Evolutionary conservation across 2,797 vertebrate genomes (phyloP).

Genomic region (Stomatorhinus walkeri): DNA sequence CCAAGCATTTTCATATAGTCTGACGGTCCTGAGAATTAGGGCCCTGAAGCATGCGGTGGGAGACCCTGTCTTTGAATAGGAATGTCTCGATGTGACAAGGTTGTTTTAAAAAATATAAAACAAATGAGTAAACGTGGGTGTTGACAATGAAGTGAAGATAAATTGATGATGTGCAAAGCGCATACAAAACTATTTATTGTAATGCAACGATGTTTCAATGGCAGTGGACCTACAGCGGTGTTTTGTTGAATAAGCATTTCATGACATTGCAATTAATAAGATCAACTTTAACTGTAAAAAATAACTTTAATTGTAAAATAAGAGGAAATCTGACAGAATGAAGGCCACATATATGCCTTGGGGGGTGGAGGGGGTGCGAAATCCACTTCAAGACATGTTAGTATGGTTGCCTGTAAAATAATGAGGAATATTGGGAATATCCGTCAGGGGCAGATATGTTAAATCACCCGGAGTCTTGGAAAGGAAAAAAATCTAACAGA

Average conservation of each 20-base stretch:
- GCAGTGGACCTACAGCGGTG: background rate
- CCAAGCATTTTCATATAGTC: background rate
- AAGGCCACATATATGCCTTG: background rate
- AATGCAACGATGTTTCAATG: background rate
- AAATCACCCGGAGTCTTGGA: background rate
- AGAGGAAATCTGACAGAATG: background rate
- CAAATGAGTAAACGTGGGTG: background rate
- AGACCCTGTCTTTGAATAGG: background rate
- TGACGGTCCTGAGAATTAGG: background rate
- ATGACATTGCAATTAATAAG: background rate
- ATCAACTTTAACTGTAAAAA: background rate
- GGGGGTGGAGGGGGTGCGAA: background rate
- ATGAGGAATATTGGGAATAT: background rate
- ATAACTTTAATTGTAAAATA: background rate
- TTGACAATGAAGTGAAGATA: background rate
- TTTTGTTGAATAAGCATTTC: background rate
- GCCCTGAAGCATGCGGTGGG: background rate
- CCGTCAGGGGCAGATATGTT: background rate
- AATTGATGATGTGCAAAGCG: background rate
- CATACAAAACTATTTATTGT: background rate
- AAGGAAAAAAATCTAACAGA: background rate
- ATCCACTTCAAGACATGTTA: background rate
- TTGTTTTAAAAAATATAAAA: background rate
- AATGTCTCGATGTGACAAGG: background rate
- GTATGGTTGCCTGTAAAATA: background rate